A percentile compares a stretch with the other conserved stretches of the same genome.
Conservation (phyloP, 2,888 invertebrate genomes). For the Agrochola litura region DNA sequence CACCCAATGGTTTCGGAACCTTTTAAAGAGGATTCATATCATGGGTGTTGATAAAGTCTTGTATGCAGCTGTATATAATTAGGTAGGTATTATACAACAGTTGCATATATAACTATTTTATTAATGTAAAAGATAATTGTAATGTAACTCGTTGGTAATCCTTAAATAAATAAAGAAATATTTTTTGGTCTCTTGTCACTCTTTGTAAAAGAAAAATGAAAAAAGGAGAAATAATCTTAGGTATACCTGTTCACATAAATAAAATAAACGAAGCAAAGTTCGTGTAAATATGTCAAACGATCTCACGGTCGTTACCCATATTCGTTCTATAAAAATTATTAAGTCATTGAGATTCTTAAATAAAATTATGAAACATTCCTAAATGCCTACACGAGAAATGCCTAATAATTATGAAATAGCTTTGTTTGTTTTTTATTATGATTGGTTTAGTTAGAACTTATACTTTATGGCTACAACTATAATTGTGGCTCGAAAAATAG, state of each 20-base stretch:
- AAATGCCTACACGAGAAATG: constrained; percentile 53
- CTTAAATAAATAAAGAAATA: too few relatives aligned
- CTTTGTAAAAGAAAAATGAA: background rate
- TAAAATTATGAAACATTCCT: constrained; percentile 46
- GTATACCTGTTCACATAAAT: background rate
- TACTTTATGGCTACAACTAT: background rate
- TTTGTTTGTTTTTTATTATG: constrained; percentile 37
- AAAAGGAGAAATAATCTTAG: background rate
- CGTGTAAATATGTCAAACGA: constrained; percentile 49
- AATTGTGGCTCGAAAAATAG: constrained; percentile 3
- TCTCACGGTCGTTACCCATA: constrained; percentile 21
- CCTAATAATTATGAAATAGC: constrained; percentile 53
- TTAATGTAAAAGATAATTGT: too few relatives aligned
- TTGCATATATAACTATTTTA: too few relatives aligned
- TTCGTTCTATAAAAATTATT: constrained; percentile 32
- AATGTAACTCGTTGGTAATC: too few relatives aligned
- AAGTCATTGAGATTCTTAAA: constrained; percentile 55
- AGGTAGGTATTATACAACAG: too few relatives aligned
- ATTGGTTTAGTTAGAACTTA: constrained; percentile 14
- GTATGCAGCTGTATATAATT: too few relatives aligned
- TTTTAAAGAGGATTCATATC: too few relatives aligned
- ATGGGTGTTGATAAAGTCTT: too few relatives aligned
- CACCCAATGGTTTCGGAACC: too few relatives aligned
- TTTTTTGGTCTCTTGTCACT: background rate
- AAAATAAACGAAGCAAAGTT: constrained; percentile 3